These are phyloP conservation scores for Chaetodon trifasciatus DNA, from an alignment of 2,797 vertebrate species.

Conservation along the genomic window DNA sequence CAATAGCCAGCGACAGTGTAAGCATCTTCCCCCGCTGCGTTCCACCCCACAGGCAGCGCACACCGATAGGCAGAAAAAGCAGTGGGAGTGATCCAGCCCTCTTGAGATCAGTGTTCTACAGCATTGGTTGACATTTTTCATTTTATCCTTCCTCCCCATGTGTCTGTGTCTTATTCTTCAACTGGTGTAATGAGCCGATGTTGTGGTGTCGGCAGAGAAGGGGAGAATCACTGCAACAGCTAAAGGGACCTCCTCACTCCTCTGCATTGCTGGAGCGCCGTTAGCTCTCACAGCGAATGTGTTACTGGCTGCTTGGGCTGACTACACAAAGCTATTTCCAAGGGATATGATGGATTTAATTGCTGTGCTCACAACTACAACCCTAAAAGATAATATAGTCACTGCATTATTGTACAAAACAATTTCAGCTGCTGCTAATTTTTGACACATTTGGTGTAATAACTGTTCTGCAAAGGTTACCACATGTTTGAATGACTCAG, in stretches of 20 bases:
- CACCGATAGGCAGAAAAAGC: constrained; percentile 74
- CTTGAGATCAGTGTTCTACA: constrained; percentile 71
- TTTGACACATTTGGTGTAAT: neutral
- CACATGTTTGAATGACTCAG: constrained; percentile 22
- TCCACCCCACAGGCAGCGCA: constrained; percentile 71
- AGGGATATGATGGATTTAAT: constrained; percentile 3
- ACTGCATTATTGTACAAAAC: neutral
- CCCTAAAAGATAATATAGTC: neutral
- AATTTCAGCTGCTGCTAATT: neutral
- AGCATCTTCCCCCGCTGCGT: constrained; percentile 77
- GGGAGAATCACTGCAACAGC: constrained; percentile 60
- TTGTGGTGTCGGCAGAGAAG: constrained; percentile 50
- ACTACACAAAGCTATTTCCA: constrained; percentile 29
- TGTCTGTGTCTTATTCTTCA: constrained; percentile 63
- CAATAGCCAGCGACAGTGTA: constrained; percentile 75
- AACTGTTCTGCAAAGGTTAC: neutral
- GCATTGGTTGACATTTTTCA: constrained; percentile 78
- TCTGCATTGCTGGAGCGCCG: constrained; percentile 68
- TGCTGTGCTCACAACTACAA: constrained; percentile 17
- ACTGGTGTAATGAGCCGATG: constrained; percentile 59
- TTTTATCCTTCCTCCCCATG: constrained; percentile 62
- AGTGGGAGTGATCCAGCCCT: constrained; percentile 85
- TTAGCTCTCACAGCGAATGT: constrained; percentile 43
- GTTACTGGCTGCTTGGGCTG: constrained; percentile 46
- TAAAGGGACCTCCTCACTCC: constrained; percentile 65